Conservation (phyloP, 2,888 invertebrate genomes). For the Lasioglossum marginatum region DNA sequence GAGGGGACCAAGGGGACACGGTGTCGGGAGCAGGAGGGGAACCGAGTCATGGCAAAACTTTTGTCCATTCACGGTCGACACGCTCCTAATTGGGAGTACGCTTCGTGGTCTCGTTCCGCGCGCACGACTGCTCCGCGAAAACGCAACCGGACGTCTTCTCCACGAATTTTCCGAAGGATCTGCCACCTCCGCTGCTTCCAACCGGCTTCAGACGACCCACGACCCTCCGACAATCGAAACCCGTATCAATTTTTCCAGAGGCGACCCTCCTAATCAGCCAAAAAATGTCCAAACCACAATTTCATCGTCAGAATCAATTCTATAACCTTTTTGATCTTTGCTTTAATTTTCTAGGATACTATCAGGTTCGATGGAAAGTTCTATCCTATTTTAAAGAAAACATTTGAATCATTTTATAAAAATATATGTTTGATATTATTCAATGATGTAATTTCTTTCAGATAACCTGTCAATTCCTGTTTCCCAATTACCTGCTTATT, state of each 20-base stretch:
- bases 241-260: neutral
- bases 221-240: conserved; percentile 6
- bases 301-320: neutral
- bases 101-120: conserved; percentile 75
- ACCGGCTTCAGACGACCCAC: neutral
- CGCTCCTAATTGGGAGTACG: conserved; percentile 79
- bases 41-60: conserved; percentile 79
- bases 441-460: too few relatives aligned
- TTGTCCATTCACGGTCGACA: conserved; percentile 80
- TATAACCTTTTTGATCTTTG: neutral
- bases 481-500: too few relatives aligned
- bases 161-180: conserved; percentile 36
- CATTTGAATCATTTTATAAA: too few relatives aligned
- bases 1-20: conserved; percentile 35
- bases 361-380: too few relatives aligned
- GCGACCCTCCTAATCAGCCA: neutral
- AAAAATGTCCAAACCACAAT: neutral
- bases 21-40: conserved; percentile 57
- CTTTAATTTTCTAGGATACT: neutral
- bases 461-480: too few relatives aligned
- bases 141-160: conserved; percentile 53
- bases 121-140: conserved; percentile 67
- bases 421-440: too few relatives aligned
- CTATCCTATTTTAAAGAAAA: too few relatives aligned
- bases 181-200: neutral